Evolutionary conservation across 2,113 vertebrate genomes (phyloP), one percentile per base, ranked within the genome.

Genomic region (Oxygymnocypris stewartii): DNA sequence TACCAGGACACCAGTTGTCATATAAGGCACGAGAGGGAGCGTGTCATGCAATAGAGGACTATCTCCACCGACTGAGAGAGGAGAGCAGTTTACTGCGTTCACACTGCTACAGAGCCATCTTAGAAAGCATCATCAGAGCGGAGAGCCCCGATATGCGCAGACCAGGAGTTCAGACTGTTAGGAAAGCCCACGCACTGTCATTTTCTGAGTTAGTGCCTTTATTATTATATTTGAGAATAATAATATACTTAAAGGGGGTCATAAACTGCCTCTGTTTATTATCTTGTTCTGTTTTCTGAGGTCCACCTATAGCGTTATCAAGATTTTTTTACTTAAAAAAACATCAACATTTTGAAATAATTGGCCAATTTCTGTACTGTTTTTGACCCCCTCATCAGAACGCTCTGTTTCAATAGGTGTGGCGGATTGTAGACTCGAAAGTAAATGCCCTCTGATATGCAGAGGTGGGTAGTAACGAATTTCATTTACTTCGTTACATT

Each of bases 31-130:
- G 96, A 47, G 98, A 99, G 78, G 96, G 92, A 1, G 97, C 97
- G 0, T 99, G 98, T 89, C 98, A 99, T 0, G 97, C 97, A 0
- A 5, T 96, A 0, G 97, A 99, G 91, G 97, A 96, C 11, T 98
- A 96, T 0, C 11, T 87, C 0, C 88, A 67, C 4, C 91, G 97
- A 82, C 92, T 99, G 7, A 81, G 88, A 1, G 74, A 82, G 12
- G 91, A 90, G 1, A 93, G 93, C 6, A 14, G 85, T 2, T 65
- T 90, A 9, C 91, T 99, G 0, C 92, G 92, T 3, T 90, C 90
- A 0, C 98, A 99, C 91, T 97, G 96, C 91, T 97, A 97, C 91
- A 94, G 98, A 0, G 97, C 97, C 0, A 91, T 77, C 1, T 91
- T 99, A 40, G 97, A 99, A 94, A 93, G 90, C 0, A 90, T 97